Conservation (phyloP, 2,888 invertebrate genomes). For the Seira musarum region DNA sequence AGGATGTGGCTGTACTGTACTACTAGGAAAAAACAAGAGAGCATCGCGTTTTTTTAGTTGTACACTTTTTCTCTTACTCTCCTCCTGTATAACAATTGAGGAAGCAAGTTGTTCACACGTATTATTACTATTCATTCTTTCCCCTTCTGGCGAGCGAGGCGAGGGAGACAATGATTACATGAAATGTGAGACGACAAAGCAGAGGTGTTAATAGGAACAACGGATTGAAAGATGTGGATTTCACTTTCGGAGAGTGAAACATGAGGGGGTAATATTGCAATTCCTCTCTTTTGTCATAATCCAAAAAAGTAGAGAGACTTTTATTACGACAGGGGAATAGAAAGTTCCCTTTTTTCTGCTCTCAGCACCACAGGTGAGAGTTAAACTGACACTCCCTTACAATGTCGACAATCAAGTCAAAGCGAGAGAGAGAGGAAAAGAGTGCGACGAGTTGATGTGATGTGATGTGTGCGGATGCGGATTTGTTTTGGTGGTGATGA, state of each 20-base stretch:
- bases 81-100: slow-evolving; percentile 22
- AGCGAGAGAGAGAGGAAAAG: slow-evolving; percentile 23
- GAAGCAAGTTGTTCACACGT: slow-evolving; percentile 62
- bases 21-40: slow-evolving; percentile 10
- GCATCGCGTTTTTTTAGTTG: neutral
- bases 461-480: slow-evolving; percentile 16
- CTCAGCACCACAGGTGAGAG: slow-evolving; percentile 59
- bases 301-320: slow-evolving; percentile 8
- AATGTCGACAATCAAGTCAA: slow-evolving; percentile 52
- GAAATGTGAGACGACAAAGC: neutral
- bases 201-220: slow-evolving; percentile 4
- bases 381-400: slow-evolving; percentile 54
- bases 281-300: slow-evolving; percentile 6
- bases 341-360: slow-evolving; percentile 23
- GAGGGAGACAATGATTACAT: slow-evolving; percentile 1
- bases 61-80: slow-evolving; percentile 14
- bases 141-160: slow-evolving; percentile 27
- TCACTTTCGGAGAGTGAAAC: neutral
- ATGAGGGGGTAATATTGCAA: slow-evolving; percentile 13
- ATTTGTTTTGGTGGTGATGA: slow-evolving; percentile 19
- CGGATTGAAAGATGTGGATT: neutral
- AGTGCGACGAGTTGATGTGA: no score
- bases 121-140: slow-evolving; percentile 39
- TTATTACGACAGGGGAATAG: slow-evolving; percentile 5
- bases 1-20: no score